Conservation (phyloP, 92 coral and sea anemone genomes). For the Parazoanthus swiftii region DNA sequence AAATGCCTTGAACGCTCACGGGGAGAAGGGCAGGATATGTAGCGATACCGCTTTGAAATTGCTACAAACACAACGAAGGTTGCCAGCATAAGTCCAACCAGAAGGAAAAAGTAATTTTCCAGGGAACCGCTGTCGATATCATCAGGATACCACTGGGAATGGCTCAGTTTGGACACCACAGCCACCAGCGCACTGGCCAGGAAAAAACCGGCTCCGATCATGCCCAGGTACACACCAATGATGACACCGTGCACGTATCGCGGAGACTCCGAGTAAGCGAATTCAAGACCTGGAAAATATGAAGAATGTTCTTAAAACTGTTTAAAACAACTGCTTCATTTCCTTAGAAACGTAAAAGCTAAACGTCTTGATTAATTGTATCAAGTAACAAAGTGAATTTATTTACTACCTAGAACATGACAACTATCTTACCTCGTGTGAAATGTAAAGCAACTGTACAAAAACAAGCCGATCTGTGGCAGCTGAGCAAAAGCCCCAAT, state of each 20-base stretch:
- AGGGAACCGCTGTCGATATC: slow-evolving; percentile 52
- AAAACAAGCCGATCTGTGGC: no score
- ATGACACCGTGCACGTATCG: slow-evolving; percentile 58
- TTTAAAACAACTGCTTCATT: no score
- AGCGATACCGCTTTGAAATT: slow-evolving; percentile 45
- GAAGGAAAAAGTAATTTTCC: slow-evolving; percentile 56
- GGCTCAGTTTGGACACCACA: slow-evolving; percentile 44
- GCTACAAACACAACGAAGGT: slow-evolving; percentile 49
- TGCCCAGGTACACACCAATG: slow-evolving; percentile 52
- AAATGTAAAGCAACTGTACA: no score
- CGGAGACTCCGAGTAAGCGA: slow-evolving; percentile 65
- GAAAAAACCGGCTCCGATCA: slow-evolving; percentile 57
- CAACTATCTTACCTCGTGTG: no score
- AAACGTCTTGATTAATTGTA: no score
- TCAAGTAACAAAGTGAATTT: no score
- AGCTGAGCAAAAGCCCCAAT: no score
- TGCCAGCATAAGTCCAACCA: slow-evolving; percentile 48
- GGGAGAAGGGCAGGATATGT: neutral
- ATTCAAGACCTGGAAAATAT: slow-evolving; percentile 44
- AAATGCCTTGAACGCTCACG: neutral
- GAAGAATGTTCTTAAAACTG: neutral
- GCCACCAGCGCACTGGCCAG: slow-evolving; percentile 62
- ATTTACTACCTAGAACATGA: no score
- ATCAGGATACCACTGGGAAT: slow-evolving; percentile 53
- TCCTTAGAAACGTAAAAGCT: no score